These are phyloP conservation scores for Stenodema calcarata DNA, from an alignment of 2,888 invertebrate species.

Conservation along the genomic window DNA sequence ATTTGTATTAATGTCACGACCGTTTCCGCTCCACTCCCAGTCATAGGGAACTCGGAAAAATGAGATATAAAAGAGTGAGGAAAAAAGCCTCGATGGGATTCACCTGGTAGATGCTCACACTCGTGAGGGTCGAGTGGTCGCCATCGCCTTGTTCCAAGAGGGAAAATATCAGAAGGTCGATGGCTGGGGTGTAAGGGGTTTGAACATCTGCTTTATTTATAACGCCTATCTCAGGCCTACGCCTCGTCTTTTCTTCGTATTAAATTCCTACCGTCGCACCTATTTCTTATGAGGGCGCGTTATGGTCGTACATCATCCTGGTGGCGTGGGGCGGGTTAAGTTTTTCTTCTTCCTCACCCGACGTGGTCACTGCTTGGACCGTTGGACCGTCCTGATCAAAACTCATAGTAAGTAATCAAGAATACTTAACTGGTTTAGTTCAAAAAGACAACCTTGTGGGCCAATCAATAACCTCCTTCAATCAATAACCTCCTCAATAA, in stretches of 20 bases:
- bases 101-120: background rate
- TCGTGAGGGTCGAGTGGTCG: background rate
- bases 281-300: background rate
- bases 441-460: no score
- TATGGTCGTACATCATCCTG: background rate
- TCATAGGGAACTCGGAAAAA: background rate
- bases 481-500: no score
- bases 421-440: no score
- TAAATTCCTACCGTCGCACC: background rate
- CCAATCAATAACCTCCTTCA: no score
- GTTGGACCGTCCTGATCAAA: background rate
- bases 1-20: background rate
- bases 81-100: background rate
- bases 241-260: background rate
- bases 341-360: background rate
- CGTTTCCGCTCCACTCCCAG: background rate
- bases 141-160: background rate
- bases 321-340: background rate
- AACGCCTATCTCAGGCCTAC: background rate
- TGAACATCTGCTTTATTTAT: background rate
- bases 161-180: background rate
- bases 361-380: background rate
- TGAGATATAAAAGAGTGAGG: background rate
- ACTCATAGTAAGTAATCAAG: background rate
- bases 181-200: background rate